A percentile compares a stretch with the other conserved stretches of the same genome.
Conservation (phyloP, 2,113 vertebrate species). For the Platanista minor region DNA sequence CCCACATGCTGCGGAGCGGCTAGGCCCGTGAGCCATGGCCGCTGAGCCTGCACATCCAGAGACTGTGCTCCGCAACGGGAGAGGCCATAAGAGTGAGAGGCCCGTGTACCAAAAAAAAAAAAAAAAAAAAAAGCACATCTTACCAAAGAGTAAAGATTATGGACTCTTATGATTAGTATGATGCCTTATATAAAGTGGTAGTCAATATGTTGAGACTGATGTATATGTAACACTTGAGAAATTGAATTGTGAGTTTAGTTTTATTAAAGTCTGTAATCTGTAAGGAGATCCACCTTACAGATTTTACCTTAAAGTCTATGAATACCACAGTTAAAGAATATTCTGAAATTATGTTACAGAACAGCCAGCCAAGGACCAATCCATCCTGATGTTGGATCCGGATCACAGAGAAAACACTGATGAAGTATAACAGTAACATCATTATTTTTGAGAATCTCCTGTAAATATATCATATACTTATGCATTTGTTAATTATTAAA, state of each 20-base stretch:
- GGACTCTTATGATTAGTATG: neutral
- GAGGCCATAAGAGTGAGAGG: no score
- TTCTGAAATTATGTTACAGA: slow-evolving; percentile 74
- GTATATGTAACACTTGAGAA: neutral
- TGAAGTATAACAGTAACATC: neutral
- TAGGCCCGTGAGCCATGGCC: no score
- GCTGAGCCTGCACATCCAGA: no score
- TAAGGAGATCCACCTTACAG: neutral
- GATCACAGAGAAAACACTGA: slow-evolving; percentile 79
- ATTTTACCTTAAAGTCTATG: neutral
- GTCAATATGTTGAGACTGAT: neutral
- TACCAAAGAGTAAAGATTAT: neutral
- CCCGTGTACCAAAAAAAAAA: no score
- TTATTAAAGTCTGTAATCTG: neutral
- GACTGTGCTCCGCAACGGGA: no score
- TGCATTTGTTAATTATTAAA: slow-evolving; percentile 49
- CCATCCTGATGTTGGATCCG: slow-evolving; percentile 63
- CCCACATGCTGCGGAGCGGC: no score
- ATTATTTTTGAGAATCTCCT: slow-evolving; percentile 38
- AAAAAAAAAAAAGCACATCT: neutral
- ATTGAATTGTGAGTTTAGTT: neutral
- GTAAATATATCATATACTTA: slow-evolving; percentile 42
- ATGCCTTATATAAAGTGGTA: neutral
- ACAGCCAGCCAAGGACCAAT: slow-evolving; percentile 23
- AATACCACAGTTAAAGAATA: neutral